These are phyloP conservation scores for Cottus gobio DNA, from an alignment of 2,113 vertebrate genomes.

Conservation along the genomic window DNA sequence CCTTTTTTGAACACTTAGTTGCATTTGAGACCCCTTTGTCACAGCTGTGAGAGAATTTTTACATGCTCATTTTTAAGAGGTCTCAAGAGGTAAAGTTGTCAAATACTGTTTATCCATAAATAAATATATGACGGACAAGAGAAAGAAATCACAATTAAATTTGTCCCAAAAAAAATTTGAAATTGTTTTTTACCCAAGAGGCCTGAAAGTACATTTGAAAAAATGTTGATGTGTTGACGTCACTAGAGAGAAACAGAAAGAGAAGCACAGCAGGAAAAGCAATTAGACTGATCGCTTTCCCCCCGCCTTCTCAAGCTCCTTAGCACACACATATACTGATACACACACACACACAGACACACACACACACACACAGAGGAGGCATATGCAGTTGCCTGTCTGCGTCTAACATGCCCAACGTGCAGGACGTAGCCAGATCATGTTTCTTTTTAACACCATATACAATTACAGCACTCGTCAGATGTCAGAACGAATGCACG, in stretches of 20 bases:
- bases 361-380: neutral
- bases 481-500: constrained; percentile 47
- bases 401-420: constrained; percentile 35
- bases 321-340: constrained; percentile 32
- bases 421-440: constrained; percentile 45
- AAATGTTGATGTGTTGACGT: constrained; percentile 32
- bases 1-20: neutral
- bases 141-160: too few relatives aligned
- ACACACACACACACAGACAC: constrained; percentile 8
- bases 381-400: constrained; percentile 27
- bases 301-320: constrained; percentile 22
- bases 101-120: neutral
- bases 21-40: neutral
- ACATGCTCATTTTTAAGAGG: neutral
- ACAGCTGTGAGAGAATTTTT: neutral
- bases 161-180: too few relatives aligned
- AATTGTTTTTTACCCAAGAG: too few relatives aligned
- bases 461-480: constrained; percentile 59
- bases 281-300: constrained; percentile 68
- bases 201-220: neutral
- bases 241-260: constrained; percentile 13
- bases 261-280: constrained; percentile 60
- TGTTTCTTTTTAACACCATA: constrained; percentile 57
- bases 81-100: neutral
- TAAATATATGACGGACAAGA: too few relatives aligned